These are phyloP conservation scores for Pelmatolapia mariae DNA, from an alignment of 2,113 vertebrate species.

Conservation along the genomic window DNA sequence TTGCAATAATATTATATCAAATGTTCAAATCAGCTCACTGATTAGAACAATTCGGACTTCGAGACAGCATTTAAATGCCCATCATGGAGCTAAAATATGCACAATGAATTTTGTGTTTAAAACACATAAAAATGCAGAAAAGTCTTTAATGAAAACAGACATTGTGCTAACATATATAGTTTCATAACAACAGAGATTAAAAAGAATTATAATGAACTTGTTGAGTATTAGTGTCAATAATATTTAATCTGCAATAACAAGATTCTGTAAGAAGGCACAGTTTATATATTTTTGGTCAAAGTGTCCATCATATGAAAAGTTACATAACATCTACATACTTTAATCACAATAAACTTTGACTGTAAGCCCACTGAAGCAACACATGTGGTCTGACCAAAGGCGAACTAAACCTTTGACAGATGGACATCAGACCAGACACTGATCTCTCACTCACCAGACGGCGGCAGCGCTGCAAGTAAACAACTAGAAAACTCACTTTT, in stretches of 20 bases:
- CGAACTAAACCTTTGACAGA: constrained; percentile 1
- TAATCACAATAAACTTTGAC: not conserved
- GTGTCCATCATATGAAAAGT: not conserved
- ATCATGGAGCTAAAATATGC: not conserved
- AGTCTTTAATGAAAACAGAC: not conserved
- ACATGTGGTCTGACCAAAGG: not conserved
- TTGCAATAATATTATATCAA: not conserved
- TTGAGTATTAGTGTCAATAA: not conserved
- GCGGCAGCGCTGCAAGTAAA: not conserved
- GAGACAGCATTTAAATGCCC: not conserved
- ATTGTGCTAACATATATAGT: not conserved
- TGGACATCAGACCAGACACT: not conserved
- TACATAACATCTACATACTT: not conserved
- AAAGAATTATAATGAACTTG: not conserved
- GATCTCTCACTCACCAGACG: not conserved
- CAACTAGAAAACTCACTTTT: constrained; percentile 55
- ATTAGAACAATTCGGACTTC: accelerated
- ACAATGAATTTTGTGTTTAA: accelerated
- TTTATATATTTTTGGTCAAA: not conserved
- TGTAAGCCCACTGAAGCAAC: not conserved
- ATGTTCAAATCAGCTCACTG: not conserved
- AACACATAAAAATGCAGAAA: not conserved
- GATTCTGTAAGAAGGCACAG: not conserved
- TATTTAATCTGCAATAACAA: accelerated
- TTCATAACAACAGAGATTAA: not conserved